Base-by-base conservation (phyloP, 2,113 vertebrate species). In the Herpailurus yagouaroundi region DNA sequence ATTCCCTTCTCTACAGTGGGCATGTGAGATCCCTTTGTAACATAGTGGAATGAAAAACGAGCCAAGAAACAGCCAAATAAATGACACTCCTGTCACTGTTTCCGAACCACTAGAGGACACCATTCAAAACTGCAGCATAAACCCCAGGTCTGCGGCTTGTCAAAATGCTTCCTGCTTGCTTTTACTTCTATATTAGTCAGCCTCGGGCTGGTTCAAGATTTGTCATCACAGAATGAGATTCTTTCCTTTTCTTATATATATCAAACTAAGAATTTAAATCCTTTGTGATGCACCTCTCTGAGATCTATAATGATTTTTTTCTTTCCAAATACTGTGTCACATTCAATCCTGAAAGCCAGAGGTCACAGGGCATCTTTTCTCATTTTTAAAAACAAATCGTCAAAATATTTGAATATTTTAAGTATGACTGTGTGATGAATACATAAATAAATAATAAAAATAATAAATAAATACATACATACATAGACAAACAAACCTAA, bases 171-270 rank as follows among this genome's bases (percentile, higher is more conserved):
- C 69, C 52, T n/a, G 63, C 19, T 18, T 64, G 23, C 68, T 92
- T 57, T 79, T n/a, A 50, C 14, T 88, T 95, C 87, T 27, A 0
- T 33, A 57, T 73, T n/a, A 86, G 89, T 57, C 41, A 76, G n/a
- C 23, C 41, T 97, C 66, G 15, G 86, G 41, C 38, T 91, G 33
- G 88, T 84, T 92, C 71, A 92, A 89, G 81, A 92, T 64, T 92
- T 83, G 69, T 63, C 41, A 71, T 66, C 15, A 74, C 2, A 68
- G 9, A 97, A 85, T 50, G 36, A 76, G 50, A 66, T 73, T 66
- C 55, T 79, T 93, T 79, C 27, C 23, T 85, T 73, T 82, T 91
- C 63, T 79, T 29, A 63, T 57, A 57, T 21, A 36, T 38, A 41
- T 50, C 80, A 90, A 80, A 86, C 79, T 81, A 92, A 36, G 6